A percentile compares a stretch with the other conserved stretches of the same genome.
Conservation (phyloP, 2,888 invertebrate genomes). For the Bimastos eiseni region DNA sequence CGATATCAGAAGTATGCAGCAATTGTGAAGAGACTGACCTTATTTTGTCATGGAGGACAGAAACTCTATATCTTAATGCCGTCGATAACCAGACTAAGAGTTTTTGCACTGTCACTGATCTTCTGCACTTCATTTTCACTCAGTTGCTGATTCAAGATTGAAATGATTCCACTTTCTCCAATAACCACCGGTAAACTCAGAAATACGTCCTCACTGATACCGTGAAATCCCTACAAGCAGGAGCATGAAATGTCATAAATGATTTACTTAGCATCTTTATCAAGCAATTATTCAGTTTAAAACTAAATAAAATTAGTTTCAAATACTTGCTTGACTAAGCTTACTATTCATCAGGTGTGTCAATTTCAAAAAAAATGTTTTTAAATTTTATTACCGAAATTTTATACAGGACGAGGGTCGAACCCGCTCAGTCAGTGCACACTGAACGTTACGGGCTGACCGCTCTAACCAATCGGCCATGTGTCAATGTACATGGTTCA, state of each 20-base stretch:
- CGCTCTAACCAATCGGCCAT: no score
- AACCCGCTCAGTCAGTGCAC: no score
- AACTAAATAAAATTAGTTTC: background rate
- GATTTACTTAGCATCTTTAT: background rate
- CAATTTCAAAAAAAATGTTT: background rate
- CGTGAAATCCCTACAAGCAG: slow-evolving; percentile 74
- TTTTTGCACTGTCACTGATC: slow-evolving; percentile 24
- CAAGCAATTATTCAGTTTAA: background rate
- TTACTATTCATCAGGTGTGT: background rate
- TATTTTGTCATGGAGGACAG: background rate
- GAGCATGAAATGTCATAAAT: background rate
- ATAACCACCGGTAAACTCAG: slow-evolving; percentile 81
- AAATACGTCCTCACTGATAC: slow-evolving; percentile 79
- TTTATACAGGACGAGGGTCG: no score
- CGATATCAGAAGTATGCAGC: background rate
- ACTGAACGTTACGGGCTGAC: no score
- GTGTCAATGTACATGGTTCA: no score
- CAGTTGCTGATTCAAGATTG: slow-evolving; percentile 73
- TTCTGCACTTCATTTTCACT: slow-evolving; percentile 24
- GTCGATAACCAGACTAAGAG: slow-evolving; percentile 24
- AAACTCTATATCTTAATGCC: slow-evolving; percentile 29
- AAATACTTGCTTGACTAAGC: background rate
- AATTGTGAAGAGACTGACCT: background rate
- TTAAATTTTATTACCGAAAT: no score
- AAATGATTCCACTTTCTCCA: slow-evolving; percentile 65